Evolutionary conservation across 2,797 vertebrate species (phyloP), one percentile per base, ranked within the genome.

Genomic region (Enteromius viviparus): DNA sequence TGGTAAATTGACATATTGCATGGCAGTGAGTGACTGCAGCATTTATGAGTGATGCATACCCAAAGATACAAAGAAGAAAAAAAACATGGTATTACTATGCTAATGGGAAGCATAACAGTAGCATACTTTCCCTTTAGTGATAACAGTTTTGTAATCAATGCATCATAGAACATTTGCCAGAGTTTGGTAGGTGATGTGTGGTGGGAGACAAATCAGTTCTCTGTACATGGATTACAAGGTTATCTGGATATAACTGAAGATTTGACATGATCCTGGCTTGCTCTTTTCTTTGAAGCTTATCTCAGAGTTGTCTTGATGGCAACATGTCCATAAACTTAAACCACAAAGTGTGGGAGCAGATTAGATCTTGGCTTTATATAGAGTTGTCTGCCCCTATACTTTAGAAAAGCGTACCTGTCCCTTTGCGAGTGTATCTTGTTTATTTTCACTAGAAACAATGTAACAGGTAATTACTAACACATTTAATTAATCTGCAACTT

Each of bases 281-380:
- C 19, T 55, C 34, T 58, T 37, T 70, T 29, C 65, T 26, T 74
- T 53, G 10, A 74, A 37, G 29, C 10, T 74, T 74, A 32, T 74
- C 26, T 53, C 26, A 3, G 14, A 58, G 66, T 40, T 45, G 42
- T 49, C 29, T 69, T 70, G 51, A 70, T 70, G 37, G 78, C 66
- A 80, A 60, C 34, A 45, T 40, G 66, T 45, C 15, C 37, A 21
- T 70, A 80, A 79, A 42, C 49, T 11, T 42, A 49, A 65, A 78
- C 42, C 23, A 3, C 40, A 8, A 66, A 15, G 21, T 69, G 66
- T 45, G 42, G 60, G 62, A 51, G 29, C 19, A 49, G 79, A 81
- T 74, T 74, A 62, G 55, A 81, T 47, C 6, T 32, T 9, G 40
- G 68, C 40, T 72, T 79, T 68, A 53, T 51, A 6, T 26, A 51